A percentile compares a stretch with the other conserved stretches of the same genome.
phyloP scores from a whole-genome alignment of 2,888 invertebrate species.

The Xestia rhomboidea region DNA sequence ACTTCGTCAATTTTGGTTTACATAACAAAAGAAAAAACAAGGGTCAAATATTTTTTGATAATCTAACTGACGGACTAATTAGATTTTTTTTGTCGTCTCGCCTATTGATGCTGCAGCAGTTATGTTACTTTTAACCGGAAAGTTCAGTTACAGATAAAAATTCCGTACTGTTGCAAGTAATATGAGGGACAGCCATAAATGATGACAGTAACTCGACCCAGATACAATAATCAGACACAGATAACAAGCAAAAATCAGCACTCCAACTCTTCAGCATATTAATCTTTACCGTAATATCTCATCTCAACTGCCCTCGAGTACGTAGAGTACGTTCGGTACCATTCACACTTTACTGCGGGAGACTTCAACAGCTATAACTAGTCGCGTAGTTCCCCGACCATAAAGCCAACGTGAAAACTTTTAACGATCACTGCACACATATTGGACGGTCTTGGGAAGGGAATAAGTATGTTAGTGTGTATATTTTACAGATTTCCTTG shows the following conservation, averaged over 20 bases:
- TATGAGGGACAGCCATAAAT: too few relatives aligned
- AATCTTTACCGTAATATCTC: conserved; percentile 18
- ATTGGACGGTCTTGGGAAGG: conserved; percentile 18
- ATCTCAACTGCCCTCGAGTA: conserved; percentile 13
- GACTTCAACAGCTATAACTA: conserved; percentile 32
- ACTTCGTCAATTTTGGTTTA: too few relatives aligned
- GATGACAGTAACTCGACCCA: too few relatives aligned
- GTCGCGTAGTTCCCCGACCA: neutral
- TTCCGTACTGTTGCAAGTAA: too few relatives aligned
- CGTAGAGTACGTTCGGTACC: conserved; percentile 2
- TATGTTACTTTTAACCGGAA: neutral
- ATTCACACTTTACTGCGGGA: conserved; percentile 41
- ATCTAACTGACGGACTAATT: too few relatives aligned
- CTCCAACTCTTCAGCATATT: neutral
- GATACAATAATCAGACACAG: neutral
- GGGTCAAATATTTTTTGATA: too few relatives aligned
- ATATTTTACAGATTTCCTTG: neutral
- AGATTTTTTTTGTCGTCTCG: too few relatives aligned
- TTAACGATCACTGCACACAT: conserved; percentile 47
- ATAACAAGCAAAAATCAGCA: neutral
- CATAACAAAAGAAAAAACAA: too few relatives aligned
- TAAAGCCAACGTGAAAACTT: conserved; percentile 45
- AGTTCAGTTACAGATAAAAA: too few relatives aligned
- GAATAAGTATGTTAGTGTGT: conserved; percentile 5
- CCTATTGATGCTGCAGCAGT: too few relatives aligned